A percentile compares a stretch with the other conserved stretches of the same genome.
These are phyloP conservation scores for Gortyna flavago DNA, from an alignment of 2,888 invertebrate genomes.

Conservation along the genomic window DNA sequence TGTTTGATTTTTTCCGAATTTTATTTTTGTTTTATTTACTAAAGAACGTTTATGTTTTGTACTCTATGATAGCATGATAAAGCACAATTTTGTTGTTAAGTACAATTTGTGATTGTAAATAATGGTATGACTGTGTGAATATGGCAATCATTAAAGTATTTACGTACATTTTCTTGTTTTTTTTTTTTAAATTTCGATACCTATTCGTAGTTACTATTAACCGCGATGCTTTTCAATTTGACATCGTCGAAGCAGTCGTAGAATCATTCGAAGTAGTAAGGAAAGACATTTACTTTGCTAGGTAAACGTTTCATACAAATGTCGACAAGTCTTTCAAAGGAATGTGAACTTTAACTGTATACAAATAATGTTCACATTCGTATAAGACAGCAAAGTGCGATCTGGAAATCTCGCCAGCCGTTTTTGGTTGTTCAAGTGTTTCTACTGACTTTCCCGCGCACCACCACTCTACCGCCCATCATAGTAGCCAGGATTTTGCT, in stretches of 20 bases:
- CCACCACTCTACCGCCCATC: not conserved
- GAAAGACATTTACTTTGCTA: too few relatives aligned
- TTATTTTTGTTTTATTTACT: constrained; percentile 77
- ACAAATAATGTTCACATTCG: not conserved
- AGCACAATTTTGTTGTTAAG: constrained; percentile 89
- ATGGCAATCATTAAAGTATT: constrained; percentile 89
- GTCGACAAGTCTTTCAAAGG: not conserved
- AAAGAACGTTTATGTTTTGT: constrained; percentile 74
- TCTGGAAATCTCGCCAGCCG: not conserved
- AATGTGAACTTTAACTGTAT: not conserved
- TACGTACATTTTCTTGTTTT: constrained; percentile 77
- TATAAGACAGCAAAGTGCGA: not conserved
- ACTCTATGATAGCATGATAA: constrained; percentile 72
- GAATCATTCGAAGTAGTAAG: not conserved
- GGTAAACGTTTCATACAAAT: not conserved
- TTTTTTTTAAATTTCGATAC: constrained; percentile 20
- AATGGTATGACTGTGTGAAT: constrained; percentile 88
- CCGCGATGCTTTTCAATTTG: not conserved
- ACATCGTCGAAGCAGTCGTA: too few relatives aligned
- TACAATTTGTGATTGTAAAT: constrained; percentile 87
- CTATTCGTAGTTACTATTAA: not conserved
- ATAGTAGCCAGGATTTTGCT: not conserved
- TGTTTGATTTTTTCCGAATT: constrained; percentile 76
- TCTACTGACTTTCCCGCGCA: not conserved
- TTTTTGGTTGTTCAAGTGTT: not conserved